Conservation (phyloP, 2,113 vertebrate genomes). For the Lamprotornis superbus region DNA sequence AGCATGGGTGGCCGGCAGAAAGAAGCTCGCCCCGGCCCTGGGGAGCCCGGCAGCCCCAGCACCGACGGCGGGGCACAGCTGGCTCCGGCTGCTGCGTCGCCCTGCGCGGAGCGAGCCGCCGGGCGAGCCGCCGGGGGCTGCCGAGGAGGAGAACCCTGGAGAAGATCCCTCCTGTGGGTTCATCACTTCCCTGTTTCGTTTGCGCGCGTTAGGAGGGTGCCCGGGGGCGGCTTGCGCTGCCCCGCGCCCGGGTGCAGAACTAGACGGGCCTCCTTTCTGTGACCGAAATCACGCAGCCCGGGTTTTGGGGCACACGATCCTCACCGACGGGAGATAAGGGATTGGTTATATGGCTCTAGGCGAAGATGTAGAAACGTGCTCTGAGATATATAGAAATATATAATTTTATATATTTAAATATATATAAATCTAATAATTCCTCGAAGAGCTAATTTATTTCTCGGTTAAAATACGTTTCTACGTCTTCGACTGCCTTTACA, state of each 20-base stretch:
- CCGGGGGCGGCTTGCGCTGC: not conserved
- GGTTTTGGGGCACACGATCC: not conserved
- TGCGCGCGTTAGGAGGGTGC: not conserved
- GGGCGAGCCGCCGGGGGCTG: no score
- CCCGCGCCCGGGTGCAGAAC: not conserved
- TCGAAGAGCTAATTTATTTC: not conserved
- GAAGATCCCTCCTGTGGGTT: not conserved
- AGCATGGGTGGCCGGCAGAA: slow-evolving; percentile 80
- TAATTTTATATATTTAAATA: not conserved
- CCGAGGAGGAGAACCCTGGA: not conserved
- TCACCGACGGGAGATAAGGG: not conserved
- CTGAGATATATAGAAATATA: not conserved
- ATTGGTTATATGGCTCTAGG: not conserved
- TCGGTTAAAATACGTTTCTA: not conserved
- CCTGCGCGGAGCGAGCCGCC: not conserved
- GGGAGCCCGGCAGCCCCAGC: not conserved
- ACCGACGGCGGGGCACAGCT: not conserved
- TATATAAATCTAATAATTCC: not conserved
- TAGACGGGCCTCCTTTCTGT: not conserved
- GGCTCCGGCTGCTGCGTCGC: not conserved
- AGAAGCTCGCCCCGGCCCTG: not conserved
- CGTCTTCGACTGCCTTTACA: not conserved
- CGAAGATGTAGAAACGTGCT: not conserved
- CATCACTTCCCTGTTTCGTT: not conserved
- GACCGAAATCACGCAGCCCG: not conserved